These are phyloP conservation scores for Onthophagus taurus DNA, from an alignment of 1,140 invertebrate species.

Conservation along the genomic window DNA sequence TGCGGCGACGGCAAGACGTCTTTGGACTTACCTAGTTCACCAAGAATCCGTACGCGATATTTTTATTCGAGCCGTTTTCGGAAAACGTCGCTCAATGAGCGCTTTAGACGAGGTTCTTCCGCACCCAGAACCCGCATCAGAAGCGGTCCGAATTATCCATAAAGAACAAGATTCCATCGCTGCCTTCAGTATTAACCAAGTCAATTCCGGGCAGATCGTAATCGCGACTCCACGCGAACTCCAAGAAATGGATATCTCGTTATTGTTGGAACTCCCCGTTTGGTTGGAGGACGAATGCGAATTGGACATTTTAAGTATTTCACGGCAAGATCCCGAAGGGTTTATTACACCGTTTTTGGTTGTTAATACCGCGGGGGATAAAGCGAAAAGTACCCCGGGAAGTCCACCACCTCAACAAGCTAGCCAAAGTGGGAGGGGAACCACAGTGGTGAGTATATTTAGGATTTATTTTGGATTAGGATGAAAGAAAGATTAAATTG, in stretches of 20 bases:
- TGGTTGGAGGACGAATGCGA: slow-evolving; percentile 95
- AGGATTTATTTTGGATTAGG: neutral
- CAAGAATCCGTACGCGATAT: slow-evolving; percentile 91
- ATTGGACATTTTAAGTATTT: slow-evolving; percentile 77
- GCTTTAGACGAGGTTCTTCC: slow-evolving; percentile 38
- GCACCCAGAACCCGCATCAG: slow-evolving; percentile 42
- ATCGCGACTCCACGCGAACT: slow-evolving; percentile 92
- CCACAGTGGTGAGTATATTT: slow-evolving; percentile 67
- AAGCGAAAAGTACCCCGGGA: slow-evolving; percentile 40
- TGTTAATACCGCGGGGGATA: slow-evolving; percentile 78
- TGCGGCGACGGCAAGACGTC: slow-evolving; percentile 68
- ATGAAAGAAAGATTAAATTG: slow-evolving; percentile 6
- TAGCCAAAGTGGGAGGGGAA: slow-evolving; percentile 78
- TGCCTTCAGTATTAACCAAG: slow-evolving; percentile 91
- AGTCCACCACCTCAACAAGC: slow-evolving; percentile 58
- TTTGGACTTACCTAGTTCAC: slow-evolving; percentile 90
- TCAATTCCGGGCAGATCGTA: slow-evolving; percentile 73
- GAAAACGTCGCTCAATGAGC: slow-evolving; percentile 50
- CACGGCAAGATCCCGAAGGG: slow-evolving; percentile 54
- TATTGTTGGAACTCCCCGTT: slow-evolving; percentile 77
- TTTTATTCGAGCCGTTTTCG: slow-evolving; percentile 93
- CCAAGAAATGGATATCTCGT: slow-evolving; percentile 93
- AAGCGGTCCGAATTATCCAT: slow-evolving; percentile 91
- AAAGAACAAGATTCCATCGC: slow-evolving; percentile 98
- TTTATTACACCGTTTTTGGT: slow-evolving; percentile 79